Percentiles rank a stretch among this genome's conserved stretches.
Evolutionary conservation across 2,797 vertebrate species (phyloP).

Genomic region (Micromesistius poutassou): DNA sequence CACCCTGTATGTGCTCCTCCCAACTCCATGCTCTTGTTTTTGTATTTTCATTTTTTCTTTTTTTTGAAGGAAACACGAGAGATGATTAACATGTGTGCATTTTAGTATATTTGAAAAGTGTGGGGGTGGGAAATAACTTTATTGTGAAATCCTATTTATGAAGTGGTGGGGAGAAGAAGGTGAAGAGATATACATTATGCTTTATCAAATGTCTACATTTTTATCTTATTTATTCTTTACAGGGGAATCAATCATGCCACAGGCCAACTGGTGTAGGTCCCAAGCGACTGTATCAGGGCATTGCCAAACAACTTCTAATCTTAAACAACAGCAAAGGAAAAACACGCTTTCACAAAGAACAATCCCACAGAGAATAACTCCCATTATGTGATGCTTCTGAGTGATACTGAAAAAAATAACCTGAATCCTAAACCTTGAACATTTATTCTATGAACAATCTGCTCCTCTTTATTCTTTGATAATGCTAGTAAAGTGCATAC

Average conservation of each 20-base stretch:
- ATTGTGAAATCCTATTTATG: slow-evolving; percentile 76
- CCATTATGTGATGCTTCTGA: slow-evolving; percentile 24
- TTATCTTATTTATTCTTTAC: slow-evolving; percentile 68
- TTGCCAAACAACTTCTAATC: slow-evolving; percentile 53
- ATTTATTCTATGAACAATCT: background rate
- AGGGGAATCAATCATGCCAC: slow-evolving; percentile 53
- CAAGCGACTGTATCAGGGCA: slow-evolving; percentile 40
- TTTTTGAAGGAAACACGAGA: background rate
- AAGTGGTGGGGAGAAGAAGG: slow-evolving; percentile 36
- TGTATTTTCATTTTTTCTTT: background rate
- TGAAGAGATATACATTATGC: slow-evolving; percentile 48
- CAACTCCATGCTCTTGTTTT: slow-evolving; percentile 54
- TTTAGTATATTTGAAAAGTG: slow-evolving; percentile 40
- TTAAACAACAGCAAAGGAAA: slow-evolving; percentile 43
- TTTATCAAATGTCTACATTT: slow-evolving; percentile 63
- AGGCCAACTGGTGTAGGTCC: slow-evolving; percentile 49
- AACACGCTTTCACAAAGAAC: slow-evolving; percentile 25
- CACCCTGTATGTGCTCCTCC: slow-evolving; percentile 66
- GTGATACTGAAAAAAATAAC: slow-evolving; percentile 23
- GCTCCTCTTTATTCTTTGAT: background rate
- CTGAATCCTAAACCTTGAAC: background rate
- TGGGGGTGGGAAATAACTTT: slow-evolving; percentile 59
- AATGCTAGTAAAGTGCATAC: background rate
- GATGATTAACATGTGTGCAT: background rate
- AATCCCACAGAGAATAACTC: background rate